Evolutionary conservation across 92 coral and sea anemone species (phyloP), one percentile per base, ranked within the genome.

Genomic region (Phymanthus crucifer): DNA sequence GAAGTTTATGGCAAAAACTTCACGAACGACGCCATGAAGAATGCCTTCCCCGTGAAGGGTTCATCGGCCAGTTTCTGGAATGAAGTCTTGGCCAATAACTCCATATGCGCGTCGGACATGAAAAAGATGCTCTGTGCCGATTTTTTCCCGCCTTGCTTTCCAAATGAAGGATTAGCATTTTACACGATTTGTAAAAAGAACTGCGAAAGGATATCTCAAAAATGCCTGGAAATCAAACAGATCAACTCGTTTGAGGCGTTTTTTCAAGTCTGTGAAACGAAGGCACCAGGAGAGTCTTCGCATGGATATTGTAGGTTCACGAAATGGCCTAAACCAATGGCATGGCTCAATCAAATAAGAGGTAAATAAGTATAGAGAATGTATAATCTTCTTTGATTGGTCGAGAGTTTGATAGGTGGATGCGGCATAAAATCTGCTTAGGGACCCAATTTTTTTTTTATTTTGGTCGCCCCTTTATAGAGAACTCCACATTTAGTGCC

Each of bases 131-230:
- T 84, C 71, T 93, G 97, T 81, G 78, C 89, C 8, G 90, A 85
- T 70, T 66, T 40, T 23, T 76, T 87, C 19, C 94, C 97, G 23
- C 94, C 97, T 0, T 93, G 97, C 83, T 90, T 90, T 48, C 81
- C 81, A 8, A 87, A 88, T 26, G 94, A 93, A 38, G 84, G 86
- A 12, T 70, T 73, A 2, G 78, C 86, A 6, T 56, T 78, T 12
- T 89, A 84, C 46, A 87, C 94, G 24, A 80, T 82, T 1, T 93
- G 97, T 61, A 65, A 78, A 23, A 74, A 84, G 0, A 80, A 76
- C 36, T 93, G 97, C 47, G 76, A 85, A 40, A 71, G 40, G 14
- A 68, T 87, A 31, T 46, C 36, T 11, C 40, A 35, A 24, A 26
- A 74, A 71, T 93, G 97, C 48, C 93, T 90, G 11, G 86, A 32